phyloP scores from a whole-genome alignment of 2,113 vertebrate genomes.

The Phasianus colchicus region DNA sequence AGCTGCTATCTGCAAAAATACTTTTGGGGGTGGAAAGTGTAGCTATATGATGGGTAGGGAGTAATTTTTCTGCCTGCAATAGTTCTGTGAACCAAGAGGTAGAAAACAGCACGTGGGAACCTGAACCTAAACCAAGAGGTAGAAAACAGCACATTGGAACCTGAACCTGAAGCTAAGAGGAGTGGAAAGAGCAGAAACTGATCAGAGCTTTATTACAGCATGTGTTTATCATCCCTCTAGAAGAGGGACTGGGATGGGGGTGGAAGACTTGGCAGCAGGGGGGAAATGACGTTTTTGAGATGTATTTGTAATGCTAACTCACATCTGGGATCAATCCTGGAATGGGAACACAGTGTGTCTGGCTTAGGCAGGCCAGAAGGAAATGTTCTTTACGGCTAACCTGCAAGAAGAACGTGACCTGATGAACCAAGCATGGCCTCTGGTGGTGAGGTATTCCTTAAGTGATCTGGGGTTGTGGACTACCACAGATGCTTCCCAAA shows the following conservation, averaged over 20 bases:
- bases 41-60: not conserved
- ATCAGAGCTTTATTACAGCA: constrained; percentile 21
- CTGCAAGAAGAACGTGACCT: not conserved
- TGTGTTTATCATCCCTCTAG: constrained; percentile 41
- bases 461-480: not conserved
- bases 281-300: constrained; percentile 9
- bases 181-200: constrained; percentile 22
- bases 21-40: constrained; percentile 21
- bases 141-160: not conserved
- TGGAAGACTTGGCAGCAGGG: constrained; percentile 45
- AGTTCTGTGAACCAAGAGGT: not conserved
- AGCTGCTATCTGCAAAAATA: constrained; percentile 15
- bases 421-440: not conserved
- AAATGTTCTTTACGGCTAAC: constrained; percentile 9
- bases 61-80: constrained; percentile 21
- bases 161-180: constrained; percentile 35
- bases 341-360: constrained; percentile 21
- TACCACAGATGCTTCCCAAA: not conserved
- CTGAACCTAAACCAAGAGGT: not conserved
- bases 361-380: constrained; percentile 11
- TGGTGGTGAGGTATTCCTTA: not conserved
- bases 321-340: constrained; percentile 58
- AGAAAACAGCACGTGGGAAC: not conserved
- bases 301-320: constrained; percentile 43
- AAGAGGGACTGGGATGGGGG: constrained; percentile 25